These are phyloP conservation scores for Clarias magur DNA, from an alignment of 2,113 vertebrate genomes.

Conservation along the genomic window DNA sequence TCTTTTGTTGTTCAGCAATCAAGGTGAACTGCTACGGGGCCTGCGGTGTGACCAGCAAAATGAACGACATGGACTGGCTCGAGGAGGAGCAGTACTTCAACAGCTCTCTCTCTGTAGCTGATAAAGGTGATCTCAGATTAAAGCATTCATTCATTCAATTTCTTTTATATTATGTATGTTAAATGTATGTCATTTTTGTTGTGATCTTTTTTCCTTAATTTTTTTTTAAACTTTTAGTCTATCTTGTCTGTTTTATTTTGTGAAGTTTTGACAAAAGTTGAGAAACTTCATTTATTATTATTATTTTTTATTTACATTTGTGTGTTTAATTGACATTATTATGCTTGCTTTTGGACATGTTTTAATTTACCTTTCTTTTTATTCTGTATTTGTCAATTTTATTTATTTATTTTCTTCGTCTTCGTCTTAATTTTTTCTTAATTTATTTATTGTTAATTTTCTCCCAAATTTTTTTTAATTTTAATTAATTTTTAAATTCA, in stretches of 20 bases:
- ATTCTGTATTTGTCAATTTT: not conserved
- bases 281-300: not conserved
- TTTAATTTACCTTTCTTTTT: not conserved
- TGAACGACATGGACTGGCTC: slow-evolving; percentile 79
- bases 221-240: not conserved
- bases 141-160: too few relatives aligned
- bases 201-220: not conserved
- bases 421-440: not conserved
- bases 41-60: slow-evolving; percentile 86
- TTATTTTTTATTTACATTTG: not conserved
- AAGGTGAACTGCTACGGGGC: slow-evolving; percentile 89
- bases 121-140: slow-evolving; percentile 82
- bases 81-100: slow-evolving; percentile 91
- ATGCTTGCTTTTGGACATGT: not conserved
- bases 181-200: not conserved
- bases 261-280: too few relatives aligned
- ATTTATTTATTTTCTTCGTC: not conserved
- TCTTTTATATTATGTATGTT: too few relatives aligned
- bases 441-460: not conserved
- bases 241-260: not conserved
- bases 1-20: slow-evolving; percentile 73
- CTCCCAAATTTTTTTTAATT: not conserved
- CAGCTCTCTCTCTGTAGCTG: slow-evolving; percentile 84
- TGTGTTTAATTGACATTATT: not conserved
- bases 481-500: not conserved